phyloP scores from a whole-genome alignment of 2,113 vertebrate genomes.

The Tupaia tana region DNA sequence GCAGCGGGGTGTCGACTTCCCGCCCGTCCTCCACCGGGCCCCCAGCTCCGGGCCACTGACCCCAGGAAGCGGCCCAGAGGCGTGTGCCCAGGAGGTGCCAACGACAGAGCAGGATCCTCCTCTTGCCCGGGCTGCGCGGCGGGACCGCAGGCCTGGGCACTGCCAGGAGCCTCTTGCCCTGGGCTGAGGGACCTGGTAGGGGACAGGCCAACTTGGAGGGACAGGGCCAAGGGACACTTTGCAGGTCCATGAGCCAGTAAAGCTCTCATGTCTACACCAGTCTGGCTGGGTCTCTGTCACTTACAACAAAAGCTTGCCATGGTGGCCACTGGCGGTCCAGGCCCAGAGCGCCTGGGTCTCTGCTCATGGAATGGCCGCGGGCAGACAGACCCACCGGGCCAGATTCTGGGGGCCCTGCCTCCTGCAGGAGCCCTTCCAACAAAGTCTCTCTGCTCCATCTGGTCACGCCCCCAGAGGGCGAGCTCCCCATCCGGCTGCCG shows the following conservation, averaged over 20 bases:
- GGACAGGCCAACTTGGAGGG: background rate
- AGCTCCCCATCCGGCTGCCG: background rate
- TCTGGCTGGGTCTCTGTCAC: background rate
- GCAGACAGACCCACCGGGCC: background rate
- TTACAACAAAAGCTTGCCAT: no score
- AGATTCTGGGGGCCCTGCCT: fast-evolving
- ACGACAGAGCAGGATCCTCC: background rate
- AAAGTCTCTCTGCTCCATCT: background rate
- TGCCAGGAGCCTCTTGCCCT: background rate
- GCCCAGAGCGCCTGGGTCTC: no score
- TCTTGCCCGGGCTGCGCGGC: background rate
- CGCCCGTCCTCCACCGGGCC: background rate
- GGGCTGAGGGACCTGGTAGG: background rate
- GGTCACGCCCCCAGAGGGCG: background rate
- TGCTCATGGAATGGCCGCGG: no score
- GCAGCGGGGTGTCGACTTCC: background rate
- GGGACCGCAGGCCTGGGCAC: background rate
- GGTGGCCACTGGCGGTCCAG: no score
- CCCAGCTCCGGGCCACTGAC: background rate
- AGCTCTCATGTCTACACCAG: background rate
- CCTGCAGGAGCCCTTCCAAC: background rate
- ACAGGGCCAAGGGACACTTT: background rate
- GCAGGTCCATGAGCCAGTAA: background rate
- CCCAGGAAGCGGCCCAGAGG: background rate
- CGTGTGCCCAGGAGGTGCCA: no score